phyloP scores from a whole-genome alignment of 2,888 invertebrate species.

The Platerodrilus igneus region DNA sequence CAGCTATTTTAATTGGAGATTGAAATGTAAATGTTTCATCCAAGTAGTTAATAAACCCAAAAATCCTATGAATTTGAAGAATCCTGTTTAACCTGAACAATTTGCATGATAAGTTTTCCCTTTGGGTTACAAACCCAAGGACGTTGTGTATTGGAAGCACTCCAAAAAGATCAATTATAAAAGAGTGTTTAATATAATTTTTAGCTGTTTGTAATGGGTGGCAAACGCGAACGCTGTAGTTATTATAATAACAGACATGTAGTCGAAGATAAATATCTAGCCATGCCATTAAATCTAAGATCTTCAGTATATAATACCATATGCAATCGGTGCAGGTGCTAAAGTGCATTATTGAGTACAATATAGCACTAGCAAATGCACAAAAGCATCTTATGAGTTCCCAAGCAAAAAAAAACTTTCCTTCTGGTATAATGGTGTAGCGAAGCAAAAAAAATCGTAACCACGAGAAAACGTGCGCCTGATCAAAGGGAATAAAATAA shows the following conservation, averaged over 20 bases:
- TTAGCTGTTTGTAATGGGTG: conserved; percentile 26
- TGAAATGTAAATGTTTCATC: neutral
- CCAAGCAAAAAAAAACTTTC: conserved; percentile 25
- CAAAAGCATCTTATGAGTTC: conserved; percentile 19
- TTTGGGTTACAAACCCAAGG: neutral
- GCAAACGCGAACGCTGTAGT: conserved; percentile 22
- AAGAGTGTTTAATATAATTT: conserved; percentile 22
- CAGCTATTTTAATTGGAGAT: no score
- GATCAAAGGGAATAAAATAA: conserved; percentile 27
- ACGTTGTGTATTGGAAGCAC: conserved; percentile 16
- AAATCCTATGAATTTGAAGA: conserved; percentile 22
- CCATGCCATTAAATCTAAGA: conserved; percentile 21
- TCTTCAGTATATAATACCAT: conserved; percentile 4
- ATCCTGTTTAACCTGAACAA: conserved; percentile 14
- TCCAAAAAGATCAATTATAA: conserved; percentile 21
- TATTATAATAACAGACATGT: conserved; percentile 28
- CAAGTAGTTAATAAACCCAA: conserved; percentile 11
- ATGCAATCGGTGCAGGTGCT: conserved; percentile 8
- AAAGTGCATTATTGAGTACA: conserved; percentile 9
- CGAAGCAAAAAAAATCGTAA: conserved; percentile 20
- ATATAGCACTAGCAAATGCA: conserved; percentile 14
- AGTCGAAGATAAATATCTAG: conserved; percentile 26
- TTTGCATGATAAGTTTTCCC: no score
- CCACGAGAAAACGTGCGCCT: conserved; percentile 16
- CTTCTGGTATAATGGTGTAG: conserved; percentile 22